A percentile compares a stretch with the other conserved stretches of the same genome.
These are phyloP conservation scores for Leptopilina boulardi DNA, from an alignment of 1,140 invertebrate species.

Conservation along the genomic window DNA sequence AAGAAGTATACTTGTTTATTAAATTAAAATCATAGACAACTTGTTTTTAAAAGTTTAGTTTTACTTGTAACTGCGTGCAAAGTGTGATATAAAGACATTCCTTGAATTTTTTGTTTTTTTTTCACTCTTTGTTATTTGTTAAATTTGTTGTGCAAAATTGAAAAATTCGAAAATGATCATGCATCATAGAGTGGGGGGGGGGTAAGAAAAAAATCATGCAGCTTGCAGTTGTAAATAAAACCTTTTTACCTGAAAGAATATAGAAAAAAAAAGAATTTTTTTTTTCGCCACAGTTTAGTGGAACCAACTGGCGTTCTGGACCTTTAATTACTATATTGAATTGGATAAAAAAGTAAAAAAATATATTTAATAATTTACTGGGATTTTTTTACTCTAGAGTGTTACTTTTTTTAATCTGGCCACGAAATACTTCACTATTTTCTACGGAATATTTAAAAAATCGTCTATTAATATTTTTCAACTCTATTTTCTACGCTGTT, in stretches of 20 bases:
- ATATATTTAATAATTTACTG: constrained; percentile 9
- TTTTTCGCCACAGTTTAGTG: not conserved
- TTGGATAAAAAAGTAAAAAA: no score
- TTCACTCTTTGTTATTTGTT: no score
- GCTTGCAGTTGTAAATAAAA: constrained; percentile 34
- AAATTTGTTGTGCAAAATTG: not conserved
- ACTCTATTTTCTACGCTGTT: not conserved
- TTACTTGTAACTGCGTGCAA: constrained; percentile 17
- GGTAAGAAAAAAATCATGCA: constrained; percentile 13
- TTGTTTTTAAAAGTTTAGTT: constrained; percentile 1
- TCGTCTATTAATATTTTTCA: not conserved
- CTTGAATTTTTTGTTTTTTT: not conserved
- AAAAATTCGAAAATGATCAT: constrained; percentile 37
- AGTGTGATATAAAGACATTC: not conserved
- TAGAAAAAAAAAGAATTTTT: no score
- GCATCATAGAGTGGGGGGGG: constrained; percentile 41
- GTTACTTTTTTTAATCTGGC: not conserved
- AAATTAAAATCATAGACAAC: not conserved
- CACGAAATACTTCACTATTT: not conserved
- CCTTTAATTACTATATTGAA: not conserved
- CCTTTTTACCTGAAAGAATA: constrained; percentile 45
- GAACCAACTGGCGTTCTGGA: constrained; percentile 6
- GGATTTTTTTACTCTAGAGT: not conserved
- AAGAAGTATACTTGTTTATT: constrained; percentile 45
- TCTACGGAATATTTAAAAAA: no score